Conservation (phyloP, 2,888 invertebrate species). For the Slavum lentiscoides region DNA sequence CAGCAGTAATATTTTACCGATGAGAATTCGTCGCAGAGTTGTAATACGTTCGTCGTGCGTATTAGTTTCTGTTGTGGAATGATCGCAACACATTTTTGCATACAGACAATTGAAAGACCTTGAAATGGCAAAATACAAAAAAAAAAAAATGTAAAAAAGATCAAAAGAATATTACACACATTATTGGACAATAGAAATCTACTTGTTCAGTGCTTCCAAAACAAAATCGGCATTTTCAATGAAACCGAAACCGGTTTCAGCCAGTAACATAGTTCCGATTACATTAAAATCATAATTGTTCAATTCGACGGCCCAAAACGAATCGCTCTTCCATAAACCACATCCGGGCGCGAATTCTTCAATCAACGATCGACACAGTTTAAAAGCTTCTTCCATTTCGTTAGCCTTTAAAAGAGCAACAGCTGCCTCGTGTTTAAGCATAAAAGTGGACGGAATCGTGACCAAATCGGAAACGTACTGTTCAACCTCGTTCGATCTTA, state of each 20-base stretch:
- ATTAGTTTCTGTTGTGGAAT: not conserved
- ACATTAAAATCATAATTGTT: constrained; percentile 43
- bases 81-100: constrained; percentile 4
- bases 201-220: constrained; percentile 44
- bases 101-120: constrained; percentile 45
- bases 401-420: constrained; percentile 41
- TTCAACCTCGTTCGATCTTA: constrained; percentile 8
- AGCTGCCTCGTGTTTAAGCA: constrained; percentile 32
- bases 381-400: constrained; percentile 31
- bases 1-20: constrained; percentile 43
- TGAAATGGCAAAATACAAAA: not conserved
- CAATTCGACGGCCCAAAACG: constrained; percentile 44
- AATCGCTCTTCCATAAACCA: constrained; percentile 27
- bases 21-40: constrained; percentile 23
- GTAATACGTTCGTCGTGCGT: not conserved
- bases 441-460: constrained; percentile 34
- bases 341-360: constrained; percentile 30
- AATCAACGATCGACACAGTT: constrained; percentile 8
- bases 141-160: not conserved
- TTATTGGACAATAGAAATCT: not conserved
- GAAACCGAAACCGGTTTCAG: constrained; percentile 22
- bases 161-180: too few species aligned
- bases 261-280: constrained; percentile 35
- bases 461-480: constrained; percentile 27
- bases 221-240: constrained; percentile 22